Percentiles rank a stretch among this genome's conserved stretches.
Conservation (phyloP, 2,797 vertebrate genomes). For the Spheniscus humboldti region DNA sequence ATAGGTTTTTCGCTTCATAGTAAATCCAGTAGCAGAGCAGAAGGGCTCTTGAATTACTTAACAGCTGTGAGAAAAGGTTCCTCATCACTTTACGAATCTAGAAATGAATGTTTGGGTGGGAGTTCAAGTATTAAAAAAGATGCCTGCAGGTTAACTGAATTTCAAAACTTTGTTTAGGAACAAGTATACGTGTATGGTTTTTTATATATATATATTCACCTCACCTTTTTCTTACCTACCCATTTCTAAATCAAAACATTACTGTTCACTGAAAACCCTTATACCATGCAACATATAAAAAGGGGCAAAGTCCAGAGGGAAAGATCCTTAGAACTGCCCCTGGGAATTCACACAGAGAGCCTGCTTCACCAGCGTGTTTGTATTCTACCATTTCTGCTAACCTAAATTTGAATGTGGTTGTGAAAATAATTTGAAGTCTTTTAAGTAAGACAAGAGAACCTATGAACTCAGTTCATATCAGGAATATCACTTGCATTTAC, state of each 20-base stretch:
- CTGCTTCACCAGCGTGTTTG: accelerated
- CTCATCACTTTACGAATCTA: neutral
- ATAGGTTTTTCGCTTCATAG: neutral
- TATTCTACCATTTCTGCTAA: neutral
- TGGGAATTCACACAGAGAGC: neutral
- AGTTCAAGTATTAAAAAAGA: neutral
- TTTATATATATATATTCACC: neutral
- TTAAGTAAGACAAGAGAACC: neutral
- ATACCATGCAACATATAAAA: neutral
- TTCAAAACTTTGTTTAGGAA: neutral
- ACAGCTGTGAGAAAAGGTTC: neutral
- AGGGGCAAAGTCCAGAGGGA: neutral
- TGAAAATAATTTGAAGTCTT: neutral
- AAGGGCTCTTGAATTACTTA: neutral
- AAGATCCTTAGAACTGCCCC: neutral
- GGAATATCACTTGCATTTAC: neutral
- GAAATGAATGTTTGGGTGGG: neutral
- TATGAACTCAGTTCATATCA: neutral
- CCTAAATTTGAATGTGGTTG: neutral
- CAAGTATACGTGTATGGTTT: neutral
- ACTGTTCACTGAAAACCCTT: neutral
- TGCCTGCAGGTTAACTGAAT: neutral
- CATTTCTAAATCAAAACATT: neutral
- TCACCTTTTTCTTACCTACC: neutral
- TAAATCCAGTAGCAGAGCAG: neutral